These are phyloP conservation scores for Calephelis nemesis DNA, from an alignment of 1,140 invertebrate species.

Conservation along the genomic window DNA sequence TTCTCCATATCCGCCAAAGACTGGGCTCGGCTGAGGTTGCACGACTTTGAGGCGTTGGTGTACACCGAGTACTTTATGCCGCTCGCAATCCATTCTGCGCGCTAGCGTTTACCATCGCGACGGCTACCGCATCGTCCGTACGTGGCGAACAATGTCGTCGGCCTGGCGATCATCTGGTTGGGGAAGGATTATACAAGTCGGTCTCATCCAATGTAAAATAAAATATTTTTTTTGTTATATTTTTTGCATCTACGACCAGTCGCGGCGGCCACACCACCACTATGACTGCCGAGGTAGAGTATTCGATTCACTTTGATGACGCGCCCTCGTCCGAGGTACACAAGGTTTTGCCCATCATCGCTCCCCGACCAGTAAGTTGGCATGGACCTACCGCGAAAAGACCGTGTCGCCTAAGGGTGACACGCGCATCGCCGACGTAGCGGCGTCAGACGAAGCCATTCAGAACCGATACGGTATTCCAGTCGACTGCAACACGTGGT, in stretches of 20 bases:
- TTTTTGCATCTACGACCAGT: neutral
- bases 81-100: slow-evolving; percentile 1
- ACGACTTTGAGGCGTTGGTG: slow-evolving; percentile 10
- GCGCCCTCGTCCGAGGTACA: slow-evolving; percentile 4
- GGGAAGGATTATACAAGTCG: neutral
- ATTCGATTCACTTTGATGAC: slow-evolving; percentile 17
- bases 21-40: slow-evolving; percentile 3
- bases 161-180: neutral
- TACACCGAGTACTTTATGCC: slow-evolving; percentile 17
- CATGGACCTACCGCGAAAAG: slow-evolving; percentile 13
- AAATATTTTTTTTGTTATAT: neutral
- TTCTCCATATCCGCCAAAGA: slow-evolving; percentile 9
- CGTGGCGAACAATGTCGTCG: neutral
- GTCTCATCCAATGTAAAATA: neutral
- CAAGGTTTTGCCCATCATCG: neutral
- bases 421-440: slow-evolving; percentile 12
- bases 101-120: slow-evolving; percentile 5
- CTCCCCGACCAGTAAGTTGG: neutral
- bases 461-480: slow-evolving; percentile 11
- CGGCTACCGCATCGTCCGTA: neutral
- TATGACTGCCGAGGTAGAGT: slow-evolving; percentile 5
- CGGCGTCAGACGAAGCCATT: slow-evolving; percentile 8
- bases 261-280: neutral
- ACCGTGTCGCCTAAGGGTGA: slow-evolving; percentile 11
- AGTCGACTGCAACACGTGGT: slow-evolving; percentile 6